A percentile compares a stretch with the other conserved stretches of the same genome.
Evolutionary conservation across 2,888 invertebrate species (phyloP).

Genomic region (Entomobrya proxima): DNA sequence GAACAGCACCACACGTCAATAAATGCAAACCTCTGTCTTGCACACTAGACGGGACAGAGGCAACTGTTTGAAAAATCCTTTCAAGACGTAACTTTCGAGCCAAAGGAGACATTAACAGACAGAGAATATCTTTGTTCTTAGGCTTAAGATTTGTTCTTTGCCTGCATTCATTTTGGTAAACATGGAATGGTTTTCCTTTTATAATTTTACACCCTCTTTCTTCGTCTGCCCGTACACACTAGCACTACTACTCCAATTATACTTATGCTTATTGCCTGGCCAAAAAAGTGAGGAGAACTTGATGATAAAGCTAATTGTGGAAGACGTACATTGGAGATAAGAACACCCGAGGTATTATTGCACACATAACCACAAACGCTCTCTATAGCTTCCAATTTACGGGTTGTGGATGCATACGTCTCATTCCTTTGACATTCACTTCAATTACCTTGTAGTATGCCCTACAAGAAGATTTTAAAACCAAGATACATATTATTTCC

Average conservation of each 20-base stretch:
- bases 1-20: neutral
- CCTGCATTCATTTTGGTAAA: slow-evolving; percentile 25
- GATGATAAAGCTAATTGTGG: slow-evolving; percentile 49
- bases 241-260: slow-evolving; percentile 9
- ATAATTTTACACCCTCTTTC: slow-evolving; percentile 26
- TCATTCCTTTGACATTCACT: slow-evolving; percentile 47
- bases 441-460: slow-evolving; percentile 13
- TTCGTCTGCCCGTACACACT: neutral
- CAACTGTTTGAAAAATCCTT: slow-evolving; percentile 50
- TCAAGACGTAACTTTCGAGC: slow-evolving; percentile 7
- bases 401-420: neutral
- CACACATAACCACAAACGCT: neutral
- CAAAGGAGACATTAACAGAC: slow-evolving; percentile 16
- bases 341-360: slow-evolving; percentile 38
- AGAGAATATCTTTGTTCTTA: slow-evolving; percentile 28
- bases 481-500: neutral
- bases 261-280: neutral
- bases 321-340: slow-evolving; percentile 35
- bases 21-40: slow-evolving; percentile 35
- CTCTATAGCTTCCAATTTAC: slow-evolving; percentile 4
- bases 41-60: slow-evolving; percentile 37
- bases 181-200: slow-evolving; percentile 28
- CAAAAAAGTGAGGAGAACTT: slow-evolving; percentile 31
- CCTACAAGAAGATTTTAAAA: slow-evolving; percentile 3
- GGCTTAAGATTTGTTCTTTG: slow-evolving; percentile 17